Base-by-base conservation (phyloP, 2,888 invertebrate genomes). In the Lydus trimaculatus region DNA sequence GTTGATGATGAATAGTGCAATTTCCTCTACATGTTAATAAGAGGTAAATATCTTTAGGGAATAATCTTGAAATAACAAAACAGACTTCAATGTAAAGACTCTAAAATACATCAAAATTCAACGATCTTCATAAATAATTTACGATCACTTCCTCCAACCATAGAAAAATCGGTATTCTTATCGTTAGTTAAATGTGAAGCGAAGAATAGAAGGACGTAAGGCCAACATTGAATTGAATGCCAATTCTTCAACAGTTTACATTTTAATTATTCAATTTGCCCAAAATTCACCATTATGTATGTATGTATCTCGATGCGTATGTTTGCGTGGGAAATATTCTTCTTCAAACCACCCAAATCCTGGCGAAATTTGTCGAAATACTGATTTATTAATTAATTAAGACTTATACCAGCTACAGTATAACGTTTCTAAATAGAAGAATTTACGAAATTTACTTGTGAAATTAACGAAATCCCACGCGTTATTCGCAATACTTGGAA, bases 181-280 rank as follows among this genome's bases (percentile, higher is more conserved):
- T n/a, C 58, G 58, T 58, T 62, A 43, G 43, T 43, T 33, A 58
- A 48, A 43, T 20, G 48, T 25, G 25, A 17, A 17, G 52, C 39
- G 43, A n/a, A n/a, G n/a, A n/a, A n/a, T n/a, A n/a, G n/a, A n/a
- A n/a, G n/a, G n/a, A 59, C 43, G 28, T 20, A 58, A 67, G 64
- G 67, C 58, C 67, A 67, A 61, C 64, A 67, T 59, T 63, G 56
- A 64, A 61, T 67, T 56, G 60, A 61, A 31, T 56, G 15, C 6
- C 5, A 25, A 52, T 23, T 52, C 13, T 13, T 25, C 48, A 25
- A 52, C 52, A 23, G 48, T 58, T 58, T 64, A 61, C 61, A 66
- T 61, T 66, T 69, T 70, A 70, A 70, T 70, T 70, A 66, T 70
- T 70, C 66, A 70, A 70, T 58, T 66, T 70, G 3, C 48, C 20